Evolutionary conservation across 2,113 vertebrate species (phyloP), one percentile per base, ranked within the genome.

Genomic region (Scophthalmus maximus): DNA sequence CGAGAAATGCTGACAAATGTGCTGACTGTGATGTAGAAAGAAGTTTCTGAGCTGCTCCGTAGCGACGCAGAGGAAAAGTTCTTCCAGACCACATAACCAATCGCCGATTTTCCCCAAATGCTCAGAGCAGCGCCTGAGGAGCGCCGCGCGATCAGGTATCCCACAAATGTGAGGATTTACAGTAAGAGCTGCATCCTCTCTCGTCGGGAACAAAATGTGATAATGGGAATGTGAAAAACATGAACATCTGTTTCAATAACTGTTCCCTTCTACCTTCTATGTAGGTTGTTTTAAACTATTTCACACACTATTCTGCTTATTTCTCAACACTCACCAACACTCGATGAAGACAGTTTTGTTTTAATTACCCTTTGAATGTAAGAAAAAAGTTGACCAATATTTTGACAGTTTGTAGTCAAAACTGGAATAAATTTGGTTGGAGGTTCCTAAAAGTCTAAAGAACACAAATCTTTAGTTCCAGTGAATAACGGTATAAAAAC

Each of bases 21-120:
- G n/a, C 44, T 4, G 18, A 58, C 63, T 57, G n/a, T 32, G 15
- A 67, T 8, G 51, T 0, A 18, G 9, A n/a, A 36, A 11, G 27
- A 60, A 53, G 2, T 29, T 32, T 2, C 30, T 44, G 47, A 59
- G 1, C 5, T 34, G 34, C 4, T 36, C 12, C 12, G 34, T 9
- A 25, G 26, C 30, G 0, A 27, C 27, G 62, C 66, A 46, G 69
- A 47, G 63, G 55, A 29, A 30, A 25, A 8, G 55, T 40, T 66
- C 53, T 50, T 63, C 42, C 40, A 81, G 81, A 81, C 82, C 73
- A 65, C 73, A 62, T 11, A 32, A 56, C 32, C 60, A 29, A 60
- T 38, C 11, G 0, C 23, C n/a, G 51, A 42, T 46, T 73, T 56
- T 74, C 56, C 60, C 65, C 30, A 29, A 82, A 55, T 14, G 2